Conservation (phyloP, 2,797 vertebrate species). For the Mergus octosetaceus region DNA sequence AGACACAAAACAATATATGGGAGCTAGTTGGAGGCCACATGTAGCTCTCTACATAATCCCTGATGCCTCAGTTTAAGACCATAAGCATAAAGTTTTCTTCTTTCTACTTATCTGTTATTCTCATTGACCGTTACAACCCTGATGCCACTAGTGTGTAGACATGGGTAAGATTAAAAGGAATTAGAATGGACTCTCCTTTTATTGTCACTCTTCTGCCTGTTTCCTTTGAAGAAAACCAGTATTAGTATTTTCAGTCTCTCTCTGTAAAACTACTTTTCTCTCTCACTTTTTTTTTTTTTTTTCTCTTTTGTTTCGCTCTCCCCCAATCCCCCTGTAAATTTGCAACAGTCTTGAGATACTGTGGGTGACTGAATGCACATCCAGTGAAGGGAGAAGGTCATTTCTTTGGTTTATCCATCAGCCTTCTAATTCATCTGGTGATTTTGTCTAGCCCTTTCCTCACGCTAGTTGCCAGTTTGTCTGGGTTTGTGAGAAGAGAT, state of each 20-base stretch:
- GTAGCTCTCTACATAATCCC: not conserved
- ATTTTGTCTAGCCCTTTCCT: not conserved
- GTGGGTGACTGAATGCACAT: not conserved
- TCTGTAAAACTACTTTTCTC: not conserved
- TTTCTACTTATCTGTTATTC: not conserved
- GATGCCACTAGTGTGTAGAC: not conserved
- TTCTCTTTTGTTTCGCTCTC: not conserved
- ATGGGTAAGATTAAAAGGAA: not conserved
- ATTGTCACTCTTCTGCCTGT: not conserved
- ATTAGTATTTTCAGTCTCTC: not conserved
- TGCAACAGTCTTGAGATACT: not conserved
- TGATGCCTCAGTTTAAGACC: not conserved
- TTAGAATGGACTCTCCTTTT: not conserved
- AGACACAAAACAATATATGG: not conserved
- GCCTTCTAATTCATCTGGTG: not conserved
- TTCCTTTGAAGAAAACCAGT: not conserved
- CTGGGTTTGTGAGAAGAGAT: not conserved
- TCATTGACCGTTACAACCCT: not conserved
- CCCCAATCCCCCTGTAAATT: not conserved
- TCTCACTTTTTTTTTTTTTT: not conserved
- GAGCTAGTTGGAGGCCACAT: not conserved
- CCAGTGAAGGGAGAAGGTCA: accelerated
- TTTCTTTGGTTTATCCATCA: not conserved
- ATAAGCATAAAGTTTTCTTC: not conserved
- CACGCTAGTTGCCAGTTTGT: not conserved